A percentile compares a stretch with the other conserved stretches of the same genome.
Conservation (phyloP, 2,113 vertebrate species). For the Castor canadensis region DNA sequence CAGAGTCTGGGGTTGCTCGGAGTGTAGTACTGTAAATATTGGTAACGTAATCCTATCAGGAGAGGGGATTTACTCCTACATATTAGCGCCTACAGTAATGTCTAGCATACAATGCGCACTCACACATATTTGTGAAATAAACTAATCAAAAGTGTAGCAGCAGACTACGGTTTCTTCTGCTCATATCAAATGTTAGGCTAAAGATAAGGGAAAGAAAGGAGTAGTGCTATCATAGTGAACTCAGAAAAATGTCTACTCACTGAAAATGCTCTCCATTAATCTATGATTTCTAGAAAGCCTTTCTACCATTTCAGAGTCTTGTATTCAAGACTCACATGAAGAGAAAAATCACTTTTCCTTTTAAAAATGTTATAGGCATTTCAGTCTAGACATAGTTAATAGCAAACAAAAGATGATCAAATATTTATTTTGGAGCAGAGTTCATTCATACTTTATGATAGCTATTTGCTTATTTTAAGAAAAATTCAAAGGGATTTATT, state of each 20-base stretch:
- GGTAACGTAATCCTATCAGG: not conserved
- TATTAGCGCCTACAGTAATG: not conserved
- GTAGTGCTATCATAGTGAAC: not conserved
- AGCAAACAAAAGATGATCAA: not conserved
- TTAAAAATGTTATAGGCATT: not conserved
- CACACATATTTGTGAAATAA: constrained; percentile 4
- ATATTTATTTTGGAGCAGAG: not conserved
- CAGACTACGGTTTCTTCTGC: not conserved
- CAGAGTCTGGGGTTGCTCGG: not conserved
- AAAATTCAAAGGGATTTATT: not conserved
- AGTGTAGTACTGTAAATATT: not conserved
- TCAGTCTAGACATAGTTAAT: not conserved
- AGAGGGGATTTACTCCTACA: not conserved
- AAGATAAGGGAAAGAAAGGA: not conserved
- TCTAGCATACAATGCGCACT: not conserved
- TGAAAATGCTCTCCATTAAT: not conserved
- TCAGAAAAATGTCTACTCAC: not conserved
- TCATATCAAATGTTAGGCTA: constrained; percentile 15
- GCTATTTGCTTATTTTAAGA: constrained; percentile 24
- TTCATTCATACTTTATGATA: not conserved
- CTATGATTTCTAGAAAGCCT: not conserved
- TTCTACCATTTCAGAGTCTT: not conserved
- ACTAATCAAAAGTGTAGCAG: not conserved
- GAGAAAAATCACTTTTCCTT: not conserved
- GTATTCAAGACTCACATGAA: not conserved